Conservation (phyloP, 2,888 invertebrate genomes). For the Chymomyza amoena region DNA sequence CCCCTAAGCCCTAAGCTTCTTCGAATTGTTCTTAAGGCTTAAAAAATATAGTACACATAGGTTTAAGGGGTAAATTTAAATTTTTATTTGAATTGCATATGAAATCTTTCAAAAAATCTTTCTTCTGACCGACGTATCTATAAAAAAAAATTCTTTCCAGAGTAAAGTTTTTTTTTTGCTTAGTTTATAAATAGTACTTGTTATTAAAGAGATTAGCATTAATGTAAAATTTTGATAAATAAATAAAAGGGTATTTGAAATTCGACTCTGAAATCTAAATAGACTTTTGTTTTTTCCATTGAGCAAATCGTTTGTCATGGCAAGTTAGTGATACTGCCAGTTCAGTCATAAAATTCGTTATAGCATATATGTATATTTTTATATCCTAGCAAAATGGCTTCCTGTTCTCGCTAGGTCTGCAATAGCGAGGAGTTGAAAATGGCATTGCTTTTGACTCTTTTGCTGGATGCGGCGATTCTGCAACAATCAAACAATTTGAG, state of each 20-base stretch:
- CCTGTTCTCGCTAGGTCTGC: constrained; percentile 38
- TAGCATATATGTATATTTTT: constrained; percentile 41
- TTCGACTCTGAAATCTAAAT: neutral
- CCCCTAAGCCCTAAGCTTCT: no score
- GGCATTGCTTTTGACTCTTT: neutral
- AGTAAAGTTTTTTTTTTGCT: no score
- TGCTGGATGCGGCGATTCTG: neutral
- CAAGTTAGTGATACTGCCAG: constrained; percentile 13
- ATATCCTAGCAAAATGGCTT: constrained; percentile 48
- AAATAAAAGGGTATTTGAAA: neutral
- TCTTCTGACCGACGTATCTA: no score
- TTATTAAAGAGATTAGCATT: no score
- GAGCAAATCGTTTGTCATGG: constrained; percentile 40
- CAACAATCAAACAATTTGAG: neutral
- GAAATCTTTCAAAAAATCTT: no score
- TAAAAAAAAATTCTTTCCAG: no score
- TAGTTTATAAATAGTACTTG: no score
- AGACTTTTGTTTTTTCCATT: constrained; percentile 16
- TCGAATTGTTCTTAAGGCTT: no score
- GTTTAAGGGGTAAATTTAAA: no score
- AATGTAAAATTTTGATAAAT: no score
- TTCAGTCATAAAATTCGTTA: constrained; percentile 33
- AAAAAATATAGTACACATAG: no score
- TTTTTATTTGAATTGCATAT: no score
- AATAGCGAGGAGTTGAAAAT: neutral